A percentile compares a stretch with the other conserved stretches of the same genome.
Conservation (phyloP, 2,113 vertebrate genomes). For the Cettia cetti region DNA sequence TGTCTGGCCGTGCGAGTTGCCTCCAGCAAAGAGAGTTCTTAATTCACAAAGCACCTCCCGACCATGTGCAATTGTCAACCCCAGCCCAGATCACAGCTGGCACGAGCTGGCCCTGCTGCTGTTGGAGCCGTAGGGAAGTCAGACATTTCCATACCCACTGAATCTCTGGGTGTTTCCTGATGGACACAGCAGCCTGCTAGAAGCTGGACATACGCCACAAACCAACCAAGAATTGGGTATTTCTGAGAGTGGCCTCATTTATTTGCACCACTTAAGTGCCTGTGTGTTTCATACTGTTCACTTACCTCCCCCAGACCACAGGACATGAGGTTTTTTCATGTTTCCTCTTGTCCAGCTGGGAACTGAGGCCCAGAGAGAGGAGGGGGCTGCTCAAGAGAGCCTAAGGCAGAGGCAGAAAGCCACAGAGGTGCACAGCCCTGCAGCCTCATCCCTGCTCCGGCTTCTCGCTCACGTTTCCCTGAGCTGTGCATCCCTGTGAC, state of each 20-base stretch:
- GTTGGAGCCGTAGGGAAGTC: background rate
- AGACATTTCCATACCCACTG: background rate
- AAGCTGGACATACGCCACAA: background rate
- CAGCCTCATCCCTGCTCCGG: background rate
- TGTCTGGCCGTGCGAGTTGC: background rate
- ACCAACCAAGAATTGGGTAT: background rate
- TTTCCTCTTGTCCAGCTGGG: background rate
- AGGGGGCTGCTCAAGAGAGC: background rate
- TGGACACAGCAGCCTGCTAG: background rate
- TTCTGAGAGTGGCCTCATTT: background rate
- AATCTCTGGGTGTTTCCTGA: background rate
- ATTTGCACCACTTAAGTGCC: background rate
- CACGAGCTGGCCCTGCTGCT: background rate
- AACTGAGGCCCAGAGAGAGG: background rate
- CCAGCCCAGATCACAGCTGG: background rate
- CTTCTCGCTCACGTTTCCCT: rapidly evolving
- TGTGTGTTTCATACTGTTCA: rapidly evolving
- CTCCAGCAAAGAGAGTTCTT: slow-evolving; percentile 4
- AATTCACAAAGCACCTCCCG: rapidly evolving
- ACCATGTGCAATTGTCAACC: background rate
- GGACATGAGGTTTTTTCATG: background rate
- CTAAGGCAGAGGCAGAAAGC: background rate
- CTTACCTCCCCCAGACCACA: background rate
- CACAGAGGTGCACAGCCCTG: rapidly evolving
- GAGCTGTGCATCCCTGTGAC: background rate